phyloP scores from a whole-genome alignment of 2,888 invertebrate species.

The Zaprionus lineosus region DNA sequence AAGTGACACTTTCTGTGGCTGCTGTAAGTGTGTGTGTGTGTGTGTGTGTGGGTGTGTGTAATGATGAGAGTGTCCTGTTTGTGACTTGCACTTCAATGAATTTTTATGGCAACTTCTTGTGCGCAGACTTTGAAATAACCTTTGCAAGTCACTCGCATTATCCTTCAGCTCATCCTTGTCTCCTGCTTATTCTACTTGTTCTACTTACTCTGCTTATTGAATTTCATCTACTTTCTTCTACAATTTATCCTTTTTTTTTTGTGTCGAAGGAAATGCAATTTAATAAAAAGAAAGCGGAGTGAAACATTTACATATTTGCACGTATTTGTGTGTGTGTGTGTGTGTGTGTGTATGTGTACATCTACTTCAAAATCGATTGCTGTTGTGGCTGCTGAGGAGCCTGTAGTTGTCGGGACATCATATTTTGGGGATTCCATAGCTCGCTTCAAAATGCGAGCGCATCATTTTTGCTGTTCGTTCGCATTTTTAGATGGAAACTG shows the following conservation, averaged over 20 bases:
- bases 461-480: not conserved
- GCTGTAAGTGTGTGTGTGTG: conserved; percentile 11
- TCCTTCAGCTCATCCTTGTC: not conserved
- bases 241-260: conserved; percentile 1
- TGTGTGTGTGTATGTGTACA: too few species aligned
- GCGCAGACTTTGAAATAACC: conserved; percentile 63
- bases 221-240: not conserved
- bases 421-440: too few species aligned
- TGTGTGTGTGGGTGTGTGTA: conserved; percentile 13
- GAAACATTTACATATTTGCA: too few species aligned
- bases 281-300: conserved; percentile 13
- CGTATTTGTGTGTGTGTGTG: too few species aligned
- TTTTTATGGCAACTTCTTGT: conserved; percentile 54
- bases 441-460: conserved; percentile 1
- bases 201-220: conserved; percentile 2
- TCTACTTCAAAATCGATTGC: too few species aligned
- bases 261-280: conserved; percentile 14
- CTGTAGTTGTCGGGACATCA: too few species aligned
- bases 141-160: conserved; percentile 13
- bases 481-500: conserved; percentile 5
- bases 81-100: conserved; percentile 10
- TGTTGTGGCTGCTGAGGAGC: not conserved
- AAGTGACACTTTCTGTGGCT: too few species aligned
- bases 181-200: not conserved
- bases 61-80: not conserved